A percentile compares a stretch with the other conserved stretches of the same genome.
These are phyloP conservation scores for Rutilus rutilus DNA, from an alignment of 2,113 vertebrate genomes.

Conservation along the genomic window DNA sequence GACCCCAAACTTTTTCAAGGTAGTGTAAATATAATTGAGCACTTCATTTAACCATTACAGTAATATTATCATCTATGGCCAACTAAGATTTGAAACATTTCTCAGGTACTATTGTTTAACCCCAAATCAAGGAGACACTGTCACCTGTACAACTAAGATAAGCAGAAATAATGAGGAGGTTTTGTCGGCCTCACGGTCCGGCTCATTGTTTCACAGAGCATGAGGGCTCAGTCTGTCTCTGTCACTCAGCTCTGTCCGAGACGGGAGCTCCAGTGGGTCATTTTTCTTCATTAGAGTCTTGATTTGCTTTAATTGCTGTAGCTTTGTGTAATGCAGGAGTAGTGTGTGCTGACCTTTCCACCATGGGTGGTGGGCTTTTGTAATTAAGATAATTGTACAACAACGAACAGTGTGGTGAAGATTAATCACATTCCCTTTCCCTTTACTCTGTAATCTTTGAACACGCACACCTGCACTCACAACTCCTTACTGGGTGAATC, in stretches of 20 bases:
- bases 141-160: background rate
- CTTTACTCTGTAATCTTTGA: slow-evolving; percentile 29
- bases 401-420: slow-evolving; percentile 36
- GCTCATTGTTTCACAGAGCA: slow-evolving; percentile 22
- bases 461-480: slow-evolving; percentile 16
- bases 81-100: background rate
- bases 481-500: background rate
- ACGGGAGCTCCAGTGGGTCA: background rate
- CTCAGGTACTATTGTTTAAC: background rate
- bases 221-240: background rate
- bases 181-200: background rate
- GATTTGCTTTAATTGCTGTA: slow-evolving; percentile 56
- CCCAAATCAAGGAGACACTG: background rate
- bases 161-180: background rate
- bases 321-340: slow-evolving; percentile 33
- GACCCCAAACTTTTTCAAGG: background rate
- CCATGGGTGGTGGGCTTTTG: slow-evolving; percentile 46
- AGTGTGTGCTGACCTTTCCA: slow-evolving; percentile 45
- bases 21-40: slow-evolving; percentile 1
- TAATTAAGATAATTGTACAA: slow-evolving; percentile 62
- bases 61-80: background rate
- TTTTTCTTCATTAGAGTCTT: slow-evolving; percentile 55
- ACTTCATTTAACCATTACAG: background rate
- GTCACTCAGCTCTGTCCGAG: slow-evolving; percentile 28
- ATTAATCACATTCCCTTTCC: slow-evolving; percentile 50